Percentiles rank a stretch among this genome's conserved stretches.
phyloP scores from a whole-genome alignment of 2,888 invertebrate genomes.

The Dasysyrphus tricinctus region DNA sequence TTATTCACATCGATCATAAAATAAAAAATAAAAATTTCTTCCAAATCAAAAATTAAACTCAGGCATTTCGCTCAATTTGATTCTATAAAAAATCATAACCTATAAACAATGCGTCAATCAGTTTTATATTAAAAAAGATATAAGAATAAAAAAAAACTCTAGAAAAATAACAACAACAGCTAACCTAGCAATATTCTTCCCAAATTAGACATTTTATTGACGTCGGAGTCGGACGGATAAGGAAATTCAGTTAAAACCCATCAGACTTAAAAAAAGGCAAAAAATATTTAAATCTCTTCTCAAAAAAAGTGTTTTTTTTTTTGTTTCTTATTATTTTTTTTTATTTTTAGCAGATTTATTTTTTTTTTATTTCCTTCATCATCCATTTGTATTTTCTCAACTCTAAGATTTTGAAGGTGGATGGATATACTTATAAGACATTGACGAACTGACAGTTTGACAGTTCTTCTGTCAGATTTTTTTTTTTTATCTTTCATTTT shows the following conservation, averaged over 20 bases:
- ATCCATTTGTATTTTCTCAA: not conserved
- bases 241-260: constrained; percentile 30
- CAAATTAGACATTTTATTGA: constrained; percentile 67
- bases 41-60: not conserved
- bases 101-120: not conserved
- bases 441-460: constrained; percentile 59
- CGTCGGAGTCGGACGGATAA: constrained; percentile 29
- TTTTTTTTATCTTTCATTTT: not conserved
- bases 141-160: not conserved
- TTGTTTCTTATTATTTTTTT: not conserved
- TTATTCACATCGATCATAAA: not conserved
- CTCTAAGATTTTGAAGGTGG: not conserved
- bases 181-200: constrained; percentile 17
- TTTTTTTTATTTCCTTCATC: not conserved
- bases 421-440: not conserved
- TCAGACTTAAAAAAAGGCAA: not conserved
- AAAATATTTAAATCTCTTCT: not conserved
- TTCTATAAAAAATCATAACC: not conserved
- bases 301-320: not conserved
- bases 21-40: not conserved
- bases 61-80: not conserved
- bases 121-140: not conserved
- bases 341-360: constrained; percentile 3
- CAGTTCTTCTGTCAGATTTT: constrained; percentile 50
- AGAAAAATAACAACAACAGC: not conserved